Conservation (phyloP, 2,797 vertebrate species). For the Falco naumanni region DNA sequence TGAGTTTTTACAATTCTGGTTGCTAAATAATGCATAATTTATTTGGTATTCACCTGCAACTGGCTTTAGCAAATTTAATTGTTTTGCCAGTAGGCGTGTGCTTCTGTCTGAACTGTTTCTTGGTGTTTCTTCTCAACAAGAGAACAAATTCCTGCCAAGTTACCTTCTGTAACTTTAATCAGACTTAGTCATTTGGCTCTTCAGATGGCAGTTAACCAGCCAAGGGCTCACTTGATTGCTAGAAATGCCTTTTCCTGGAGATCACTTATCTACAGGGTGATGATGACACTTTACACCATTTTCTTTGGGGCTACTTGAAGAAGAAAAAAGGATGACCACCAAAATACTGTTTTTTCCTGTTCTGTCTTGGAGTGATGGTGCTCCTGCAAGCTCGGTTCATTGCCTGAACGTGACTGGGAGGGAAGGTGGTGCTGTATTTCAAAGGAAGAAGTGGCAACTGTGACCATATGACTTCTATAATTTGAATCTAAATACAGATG, state of each 20-base stretch:
- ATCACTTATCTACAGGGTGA: not conserved
- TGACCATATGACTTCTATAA: not conserved
- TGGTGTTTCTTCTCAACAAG: constrained; percentile 45
- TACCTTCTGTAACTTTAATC: constrained; percentile 59
- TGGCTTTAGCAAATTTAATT: constrained; percentile 63
- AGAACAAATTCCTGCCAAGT: constrained; percentile 47
- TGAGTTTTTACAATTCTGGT: constrained; percentile 79
- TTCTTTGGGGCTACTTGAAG: not conserved
- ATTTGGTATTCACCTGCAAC: constrained; percentile 54
- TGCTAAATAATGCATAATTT: constrained; percentile 37
- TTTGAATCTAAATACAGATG: not conserved
- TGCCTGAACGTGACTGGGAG: not conserved
- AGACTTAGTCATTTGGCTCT: constrained; percentile 38
- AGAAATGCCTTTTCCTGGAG: constrained; percentile 22
- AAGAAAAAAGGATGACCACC: not conserved
- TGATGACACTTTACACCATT: not conserved
- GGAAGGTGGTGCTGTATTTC: not conserved
- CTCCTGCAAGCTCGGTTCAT: not conserved
- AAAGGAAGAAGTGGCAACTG: not conserved
- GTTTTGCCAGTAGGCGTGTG: constrained; percentile 40
- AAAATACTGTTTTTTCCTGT: not conserved
- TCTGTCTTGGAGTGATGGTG: not conserved
- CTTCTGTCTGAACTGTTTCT: constrained; percentile 34
- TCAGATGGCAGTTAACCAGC: constrained; percentile 35
- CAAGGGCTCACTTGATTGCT: not conserved